These are phyloP conservation scores for Nephrocerus scutellatus DNA, from an alignment of 2,888 invertebrate species.

Conservation along the genomic window DNA sequence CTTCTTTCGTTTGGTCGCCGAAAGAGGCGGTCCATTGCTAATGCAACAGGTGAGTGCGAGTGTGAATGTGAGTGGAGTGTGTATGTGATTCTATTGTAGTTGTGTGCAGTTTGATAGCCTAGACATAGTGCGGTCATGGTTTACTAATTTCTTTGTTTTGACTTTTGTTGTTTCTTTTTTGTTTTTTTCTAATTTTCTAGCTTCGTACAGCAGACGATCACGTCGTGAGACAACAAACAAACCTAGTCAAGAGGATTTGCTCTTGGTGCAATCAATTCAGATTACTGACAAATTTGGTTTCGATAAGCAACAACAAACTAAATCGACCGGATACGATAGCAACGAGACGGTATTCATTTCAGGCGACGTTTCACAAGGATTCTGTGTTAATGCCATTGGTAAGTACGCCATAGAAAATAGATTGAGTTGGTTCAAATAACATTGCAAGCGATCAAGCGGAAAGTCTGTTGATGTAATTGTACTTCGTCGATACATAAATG, in stretches of 20 bases:
- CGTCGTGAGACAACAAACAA: slow-evolving; percentile 39
- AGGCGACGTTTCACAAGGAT: slow-evolving; percentile 50
- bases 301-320: slow-evolving; percentile 58
- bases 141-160: slow-evolving; percentile 11
- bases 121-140: slow-evolving; percentile 11
- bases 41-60: slow-evolving; percentile 37
- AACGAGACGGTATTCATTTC: slow-evolving; percentile 65
- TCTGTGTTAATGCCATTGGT: slow-evolving; percentile 48
- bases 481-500: no score
- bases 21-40: slow-evolving; percentile 65
- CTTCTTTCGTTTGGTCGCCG: slow-evolving; percentile 72
- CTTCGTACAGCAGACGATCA: slow-evolving; percentile 23
- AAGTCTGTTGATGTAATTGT: no score
- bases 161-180: slow-evolving; percentile 10
- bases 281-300: slow-evolving; percentile 90
- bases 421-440: no score
- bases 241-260: slow-evolving; percentile 66
- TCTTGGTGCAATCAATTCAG: slow-evolving; percentile 83
- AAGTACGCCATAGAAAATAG: slow-evolving; percentile 30
- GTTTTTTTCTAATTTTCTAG: slow-evolving; percentile 11
- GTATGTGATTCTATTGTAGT: no score
- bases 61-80: background rate
- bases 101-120: background rate
- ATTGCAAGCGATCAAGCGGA: no score
- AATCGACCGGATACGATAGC: slow-evolving; percentile 48